phyloP scores from a whole-genome alignment of 2,888 invertebrate genomes.

The Chesias legatella region DNA sequence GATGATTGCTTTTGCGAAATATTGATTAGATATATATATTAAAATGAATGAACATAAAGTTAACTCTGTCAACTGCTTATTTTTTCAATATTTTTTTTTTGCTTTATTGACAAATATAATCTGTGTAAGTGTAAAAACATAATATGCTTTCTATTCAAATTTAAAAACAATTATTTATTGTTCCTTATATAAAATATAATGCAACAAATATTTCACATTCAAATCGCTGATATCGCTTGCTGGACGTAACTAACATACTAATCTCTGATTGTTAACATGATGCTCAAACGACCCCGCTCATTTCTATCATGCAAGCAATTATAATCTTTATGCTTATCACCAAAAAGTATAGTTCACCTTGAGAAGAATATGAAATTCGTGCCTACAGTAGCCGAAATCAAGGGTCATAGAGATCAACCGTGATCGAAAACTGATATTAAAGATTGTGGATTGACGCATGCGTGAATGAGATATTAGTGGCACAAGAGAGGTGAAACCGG shows the following conservation, averaged over 20 bases:
- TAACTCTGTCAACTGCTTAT: too few relatives aligned
- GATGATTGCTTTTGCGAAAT: constrained; percentile 63
- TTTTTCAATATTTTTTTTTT: too few relatives aligned
- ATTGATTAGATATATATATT: constrained; percentile 18
- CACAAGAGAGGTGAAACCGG: constrained; percentile 49
- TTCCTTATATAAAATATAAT: constrained; percentile 20
- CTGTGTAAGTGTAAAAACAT: too few relatives aligned
- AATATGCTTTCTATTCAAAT: too few relatives aligned
- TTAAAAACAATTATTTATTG: too few relatives aligned
- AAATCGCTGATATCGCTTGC: constrained; percentile 33
- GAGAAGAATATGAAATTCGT: constrained; percentile 50
- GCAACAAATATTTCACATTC: constrained; percentile 37
- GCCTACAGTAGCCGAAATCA: constrained; percentile 75
- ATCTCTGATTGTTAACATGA: constrained; percentile 70
- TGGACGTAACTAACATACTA: constrained; percentile 57
- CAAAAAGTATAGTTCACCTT: constrained; percentile 38
- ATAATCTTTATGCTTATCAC: constrained; percentile 29
- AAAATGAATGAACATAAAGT: neutral
- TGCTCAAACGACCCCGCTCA: constrained; percentile 52
- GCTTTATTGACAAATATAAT: too few relatives aligned
- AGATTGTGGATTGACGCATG: constrained; percentile 72
- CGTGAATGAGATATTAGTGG: constrained; percentile 74
- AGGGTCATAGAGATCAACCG: constrained; percentile 75
- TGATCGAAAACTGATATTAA: constrained; percentile 76
- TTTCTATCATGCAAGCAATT: constrained; percentile 17